Evolutionary conservation across 2,888 invertebrate species (phyloP).

Genomic region (Luperina testacea): DNA sequence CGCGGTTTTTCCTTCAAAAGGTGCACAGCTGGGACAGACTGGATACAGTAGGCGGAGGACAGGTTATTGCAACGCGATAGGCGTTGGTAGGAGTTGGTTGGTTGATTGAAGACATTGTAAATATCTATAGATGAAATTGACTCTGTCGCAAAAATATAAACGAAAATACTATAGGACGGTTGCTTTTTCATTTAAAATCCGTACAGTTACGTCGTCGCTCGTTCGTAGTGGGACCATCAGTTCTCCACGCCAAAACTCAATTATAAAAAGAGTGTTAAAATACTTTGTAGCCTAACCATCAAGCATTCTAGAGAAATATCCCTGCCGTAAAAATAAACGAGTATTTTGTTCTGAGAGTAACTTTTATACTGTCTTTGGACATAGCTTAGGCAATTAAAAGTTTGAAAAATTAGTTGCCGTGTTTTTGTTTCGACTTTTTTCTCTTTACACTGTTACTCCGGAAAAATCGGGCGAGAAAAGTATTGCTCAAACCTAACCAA

Average conservation of each 20-base stretch:
- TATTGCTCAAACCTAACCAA: background rate
- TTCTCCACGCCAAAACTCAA: slow-evolving; percentile 15
- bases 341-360: slow-evolving; percentile 23
- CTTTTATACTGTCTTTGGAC: slow-evolving; percentile 49
- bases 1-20: background rate
- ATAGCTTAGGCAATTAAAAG: slow-evolving; percentile 65
- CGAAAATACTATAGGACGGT: background rate
- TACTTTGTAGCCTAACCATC: slow-evolving; percentile 27
- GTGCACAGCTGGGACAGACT: background rate
- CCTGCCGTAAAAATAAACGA: slow-evolving; percentile 23
- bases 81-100: background rate
- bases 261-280: slow-evolving; percentile 35
- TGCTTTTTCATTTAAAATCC: background rate
- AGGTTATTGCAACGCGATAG: background rate
- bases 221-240: too few relatives aligned
- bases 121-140: background rate
- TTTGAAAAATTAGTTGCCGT: slow-evolving; percentile 44
- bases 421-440: slow-evolving; percentile 45
- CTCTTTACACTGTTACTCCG: background rate
- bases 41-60: background rate
- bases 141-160: background rate
- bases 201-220: background rate
- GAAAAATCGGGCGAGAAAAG: slow-evolving; percentile 16
- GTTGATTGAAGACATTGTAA: background rate
- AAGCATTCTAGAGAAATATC: slow-evolving; percentile 36